Evolutionary conservation across 2,888 invertebrate species (phyloP), one percentile per base, ranked within the genome.

Genomic region (Lordiphosa andalusiaca): DNA sequence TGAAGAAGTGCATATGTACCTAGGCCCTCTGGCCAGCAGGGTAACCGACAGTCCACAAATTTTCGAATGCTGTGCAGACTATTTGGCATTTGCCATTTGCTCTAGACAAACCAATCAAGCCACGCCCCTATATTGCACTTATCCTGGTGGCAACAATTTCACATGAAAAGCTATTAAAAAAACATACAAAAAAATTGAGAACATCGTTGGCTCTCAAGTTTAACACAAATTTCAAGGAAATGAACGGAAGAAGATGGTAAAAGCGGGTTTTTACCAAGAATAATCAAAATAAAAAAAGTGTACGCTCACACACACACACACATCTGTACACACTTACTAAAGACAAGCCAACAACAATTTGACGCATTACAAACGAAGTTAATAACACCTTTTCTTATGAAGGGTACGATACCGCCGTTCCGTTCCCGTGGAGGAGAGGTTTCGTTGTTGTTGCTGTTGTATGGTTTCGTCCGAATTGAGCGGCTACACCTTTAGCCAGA

Each of bases 181-280:
- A 35, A 33, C 10, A 12, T 9, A 13, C 33, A 10, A 41, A 37
- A 59, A 64, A 64, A 64, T 59, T 64, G 60, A 62, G 63, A 67
- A 68, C 41, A 38, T 13, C 38, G 38, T 38, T 38, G 38, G 38
- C 16, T 12, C 84, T 78, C 80, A 78, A 74, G 69, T 81, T 67
- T 82, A 78, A 84, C 71, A 82, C 60, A 67, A 73, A 78, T 69
- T 76, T 78, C 77, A 84, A 84, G 77, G 77, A 78, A 78, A 78
- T 74, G 72, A 78, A 60, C 84, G 81, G 84, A 78, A 77, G 77
- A 77, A 78, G 84, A 78, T 84, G 77, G 82, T 84, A 82, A 69
- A 67, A 84, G 78, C 82, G 80, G 49, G 72, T 72, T 78, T 73
- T 83, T 78, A 78, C 84, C 77, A 65, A 69, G 77, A 78, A 78